Evolutionary conservation across 2,888 invertebrate species (phyloP).

Genomic region (Drosophila diplacantha): DNA sequence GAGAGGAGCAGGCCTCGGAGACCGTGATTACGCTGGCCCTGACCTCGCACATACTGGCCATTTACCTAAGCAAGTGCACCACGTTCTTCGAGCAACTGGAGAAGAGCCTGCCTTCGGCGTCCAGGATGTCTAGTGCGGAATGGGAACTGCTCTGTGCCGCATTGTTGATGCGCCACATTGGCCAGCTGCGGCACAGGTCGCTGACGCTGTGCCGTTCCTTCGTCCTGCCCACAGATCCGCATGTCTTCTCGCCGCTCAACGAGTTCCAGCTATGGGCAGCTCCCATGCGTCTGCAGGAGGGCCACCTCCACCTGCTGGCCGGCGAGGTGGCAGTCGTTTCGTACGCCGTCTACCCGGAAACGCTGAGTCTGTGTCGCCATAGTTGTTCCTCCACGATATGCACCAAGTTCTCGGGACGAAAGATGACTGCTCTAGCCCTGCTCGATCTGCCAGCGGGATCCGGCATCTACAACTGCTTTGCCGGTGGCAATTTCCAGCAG

Average conservation of each 20-base stretch:
- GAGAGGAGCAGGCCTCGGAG: constrained; percentile 47
- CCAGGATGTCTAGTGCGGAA: constrained; percentile 58
- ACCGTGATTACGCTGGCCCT: constrained; percentile 53
- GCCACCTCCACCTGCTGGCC: constrained; percentile 58
- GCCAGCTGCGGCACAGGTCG: constrained; percentile 61
- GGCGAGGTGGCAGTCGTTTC: constrained; percentile 60
- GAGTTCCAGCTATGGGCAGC: constrained; percentile 60
- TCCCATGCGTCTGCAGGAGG: constrained; percentile 54
- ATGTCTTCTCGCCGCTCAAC: constrained; percentile 58
- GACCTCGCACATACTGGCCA: constrained; percentile 58
- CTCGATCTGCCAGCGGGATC: constrained; percentile 55
- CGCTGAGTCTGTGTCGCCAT: constrained; percentile 58
- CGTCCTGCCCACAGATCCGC: constrained; percentile 64
- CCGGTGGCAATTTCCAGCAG: constrained; percentile 59
- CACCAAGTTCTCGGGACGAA: constrained; percentile 57
- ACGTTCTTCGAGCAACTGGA: constrained; percentile 63
- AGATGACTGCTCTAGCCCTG: constrained; percentile 57
- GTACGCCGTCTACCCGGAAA: constrained; percentile 60
- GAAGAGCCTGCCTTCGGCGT: constrained; percentile 56
- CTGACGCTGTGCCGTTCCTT: constrained; percentile 64
- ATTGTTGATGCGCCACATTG: constrained; percentile 59
- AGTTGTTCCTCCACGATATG: constrained; percentile 57
- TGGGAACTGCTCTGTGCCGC: constrained; percentile 64
- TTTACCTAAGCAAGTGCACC: constrained; percentile 62
- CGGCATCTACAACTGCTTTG: constrained; percentile 59